Base-by-base conservation (phyloP, 2,888 invertebrate species). In the Teleogryllus oceanicus region DNA sequence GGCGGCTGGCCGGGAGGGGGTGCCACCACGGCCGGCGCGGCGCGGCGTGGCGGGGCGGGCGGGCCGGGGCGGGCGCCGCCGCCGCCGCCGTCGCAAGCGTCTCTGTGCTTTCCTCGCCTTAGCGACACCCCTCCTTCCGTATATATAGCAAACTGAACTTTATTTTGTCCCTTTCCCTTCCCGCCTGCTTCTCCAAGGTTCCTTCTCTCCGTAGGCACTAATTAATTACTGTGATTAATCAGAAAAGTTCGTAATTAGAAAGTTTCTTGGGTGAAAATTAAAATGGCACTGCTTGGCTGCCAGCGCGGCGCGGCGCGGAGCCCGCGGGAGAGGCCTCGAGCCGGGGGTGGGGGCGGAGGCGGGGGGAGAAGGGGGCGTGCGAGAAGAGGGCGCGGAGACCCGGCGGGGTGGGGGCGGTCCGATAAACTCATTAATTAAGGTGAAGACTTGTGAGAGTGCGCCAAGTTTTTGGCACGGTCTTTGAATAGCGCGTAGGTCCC, bases 221-320 rank as follows among this genome's bases (percentile, higher is more conserved):
- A 89, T 89, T 89, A 89, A 89, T 89, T 89, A 89, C 89, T 89
- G 88, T 89, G 89, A 89, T 89, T 89, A 89, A 89, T 89, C 89
- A 89, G 88, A 89, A 89, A 89, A 89, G 88, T 89, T 89, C 85
- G 88, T 89, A 89, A 89, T 89, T 89, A 89, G 88, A 89, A 89
- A 89, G 89, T 89, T 89, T 88, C 88, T 86, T 87, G 85, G 87
- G 81, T 80, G 85, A 86, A 88, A 88, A 88, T 88, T 88, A 88
- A 88, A 88, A 87, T 87, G 86, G 86, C 86, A 82, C 84, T 84
- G 82, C 80, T 78, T 76, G 24, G 50, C 50, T 51, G 77, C 77
- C 76, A 77, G 62, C 75, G 49, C 37, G 50, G 50, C 74, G 50
- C 76, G 74, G 37, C 80, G 76, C 76, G 49, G 50, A 62, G 74